Evolutionary conservation across 2,888 invertebrate genomes (phyloP), one percentile per base, ranked within the genome.

Genomic region (Lasioglossum morio): DNA sequence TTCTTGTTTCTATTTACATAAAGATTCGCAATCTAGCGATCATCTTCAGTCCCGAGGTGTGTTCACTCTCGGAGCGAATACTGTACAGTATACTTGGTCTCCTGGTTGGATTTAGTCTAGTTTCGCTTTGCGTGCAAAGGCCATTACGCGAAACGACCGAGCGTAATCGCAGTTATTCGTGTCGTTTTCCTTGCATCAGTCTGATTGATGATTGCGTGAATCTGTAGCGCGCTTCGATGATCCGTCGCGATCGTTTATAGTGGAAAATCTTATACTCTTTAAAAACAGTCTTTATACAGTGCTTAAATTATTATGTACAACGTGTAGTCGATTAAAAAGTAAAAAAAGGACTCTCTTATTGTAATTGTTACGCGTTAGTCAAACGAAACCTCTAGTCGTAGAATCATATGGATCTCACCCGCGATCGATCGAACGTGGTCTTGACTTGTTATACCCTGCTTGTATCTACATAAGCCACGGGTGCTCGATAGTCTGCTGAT

Each of bases 201-300:
- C 60, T 2, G 27, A 27, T 60, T 30, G 23, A 16, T 16, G 14
- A 81, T n/a, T 16, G 23, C n/a, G 34, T 72, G 19, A 66, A 66
- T 16, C 46, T 43, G 37, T 16, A 23, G 37, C 12, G 4, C 48
- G 30, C 66, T 81, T 74, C 30, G 63, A 63, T 63, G 63, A 63
- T 78, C 73, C 74, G 80, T 88, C 78, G 78, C 77, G 87, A 75
- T 63, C 34, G 69, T 85, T n/a, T 53, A 53, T 81, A 80, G 79
- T 84, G 74, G 83, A 87, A 87, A 86, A 91, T 72, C 81, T 79
- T 84, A 83, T 86, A 87, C 84, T 86, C 72, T 87, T 87, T 86
- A 93, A 93, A 94, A 94, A 94, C 94, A 94, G 93, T 94, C 93
- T 92, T 95, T 92, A 93, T 94, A 95, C 94, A 95, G 90, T 94